Percentiles rank a stretch among this genome's conserved stretches.
phyloP scores from a whole-genome alignment of 2,888 invertebrate species.

The Criorhina ranunculi region DNA sequence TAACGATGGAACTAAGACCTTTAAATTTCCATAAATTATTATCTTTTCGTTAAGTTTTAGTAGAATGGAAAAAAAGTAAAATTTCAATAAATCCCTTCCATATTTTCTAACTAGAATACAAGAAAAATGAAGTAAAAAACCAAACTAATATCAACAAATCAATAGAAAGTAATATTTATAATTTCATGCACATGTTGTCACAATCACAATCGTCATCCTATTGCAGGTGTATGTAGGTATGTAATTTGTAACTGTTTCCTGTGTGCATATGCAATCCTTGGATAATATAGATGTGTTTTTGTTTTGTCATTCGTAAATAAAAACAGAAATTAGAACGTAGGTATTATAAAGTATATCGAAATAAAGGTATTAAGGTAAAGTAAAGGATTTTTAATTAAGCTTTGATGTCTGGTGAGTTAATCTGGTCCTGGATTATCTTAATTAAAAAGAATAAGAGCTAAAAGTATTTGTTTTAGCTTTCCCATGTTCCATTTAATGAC shows the following conservation, averaged over 20 bases:
- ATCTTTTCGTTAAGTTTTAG: not conserved
- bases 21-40: slow-evolving; percentile 28
- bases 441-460: no score
- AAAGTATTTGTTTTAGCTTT: no score
- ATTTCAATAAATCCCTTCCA: slow-evolving; percentile 4
- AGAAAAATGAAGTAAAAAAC: slow-evolving; percentile 16
- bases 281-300: not conserved
- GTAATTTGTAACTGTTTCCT: not conserved
- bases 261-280: slow-evolving; percentile 18
- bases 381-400: no score
- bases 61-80: slow-evolving; percentile 2
- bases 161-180: slow-evolving; percentile 23
- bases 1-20: slow-evolving; percentile 84
- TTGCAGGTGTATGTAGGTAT: not conserved
- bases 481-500: no score
- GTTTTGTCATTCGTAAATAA: not conserved
- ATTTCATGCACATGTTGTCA: slow-evolving; percentile 33
- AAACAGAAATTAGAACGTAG: no score
- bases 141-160: slow-evolving; percentile 26
- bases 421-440: no score
- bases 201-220: slow-evolving; percentile 16
- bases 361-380: no score
- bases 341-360: no score
- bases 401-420: no score
- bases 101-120: slow-evolving; percentile 9